Evolutionary conservation across 2,113 vertebrate genomes (phyloP).

Genomic region (Carollia perspicillata): DNA sequence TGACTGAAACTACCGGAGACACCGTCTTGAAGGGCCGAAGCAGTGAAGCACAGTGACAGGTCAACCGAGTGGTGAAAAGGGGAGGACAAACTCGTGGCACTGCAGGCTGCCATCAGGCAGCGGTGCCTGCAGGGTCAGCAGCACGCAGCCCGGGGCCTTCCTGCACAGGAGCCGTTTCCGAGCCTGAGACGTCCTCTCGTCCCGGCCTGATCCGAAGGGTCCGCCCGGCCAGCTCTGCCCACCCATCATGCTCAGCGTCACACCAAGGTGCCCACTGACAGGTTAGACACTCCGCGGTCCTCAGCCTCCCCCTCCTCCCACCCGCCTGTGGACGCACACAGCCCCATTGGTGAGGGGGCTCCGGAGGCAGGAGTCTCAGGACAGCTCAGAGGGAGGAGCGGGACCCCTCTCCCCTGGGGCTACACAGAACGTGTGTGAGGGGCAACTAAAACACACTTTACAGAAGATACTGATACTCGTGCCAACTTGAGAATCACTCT

Average conservation of each 20-base stretch:
- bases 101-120: background rate
- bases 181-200: background rate
- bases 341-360: too few species aligned
- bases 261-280: rapidly evolving
- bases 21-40: background rate
- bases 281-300: rapidly evolving
- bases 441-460: background rate
- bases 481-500: background rate
- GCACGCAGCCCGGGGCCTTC: background rate
- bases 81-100: background rate
- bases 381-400: rapidly evolving
- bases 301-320: rapidly evolving
- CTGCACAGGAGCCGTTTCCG: background rate
- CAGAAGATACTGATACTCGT: rapidly evolving
- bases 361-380: background rate
- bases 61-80: background rate
- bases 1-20: background rate
- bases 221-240: background rate
- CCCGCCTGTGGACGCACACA: rapidly evolving
- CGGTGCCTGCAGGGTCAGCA: background rate
- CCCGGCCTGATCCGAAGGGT: background rate
- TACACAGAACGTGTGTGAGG: background rate
- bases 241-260: rapidly evolving
- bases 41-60: background rate
- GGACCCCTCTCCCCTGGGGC: too few species aligned